Evolutionary conservation across 2,888 invertebrate genomes (phyloP), one percentile per base, ranked within the genome.

Genomic region (Drosophila gaucha): DNA sequence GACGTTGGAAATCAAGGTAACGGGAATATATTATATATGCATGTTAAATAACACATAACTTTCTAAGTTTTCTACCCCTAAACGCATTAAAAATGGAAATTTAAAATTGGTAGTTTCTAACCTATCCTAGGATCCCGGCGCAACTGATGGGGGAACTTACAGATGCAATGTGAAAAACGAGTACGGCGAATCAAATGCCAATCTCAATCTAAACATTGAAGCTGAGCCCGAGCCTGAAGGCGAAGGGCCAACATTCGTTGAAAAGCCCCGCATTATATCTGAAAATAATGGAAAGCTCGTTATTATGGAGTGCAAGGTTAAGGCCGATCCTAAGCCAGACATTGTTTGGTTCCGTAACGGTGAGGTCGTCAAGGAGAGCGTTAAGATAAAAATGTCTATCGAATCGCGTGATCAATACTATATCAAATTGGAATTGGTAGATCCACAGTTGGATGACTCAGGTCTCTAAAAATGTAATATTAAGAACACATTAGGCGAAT

Each of bases 381-480:
- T 94, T 78, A 97, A 96, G 93, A 95, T 96, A 67, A 95, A 95
- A 90, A 96, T 96, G 91, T 93, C 93, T 46, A 95, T 96, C 90
- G 95, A 96, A 90, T 95, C 96, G 73, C 93, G 94, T 59, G 96
- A 96, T 88, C 94, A 97, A 78, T 98, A 97, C 92, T 96, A 96
- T 86, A 96, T 98, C 64, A 95, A 96, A 91, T 92, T 98, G 79
- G 97, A 97, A 92, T 93, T 98, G 36, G 94, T 95, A 88, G 97
- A 98, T 92, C 98, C 98, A 74, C 97, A 97, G 89, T 94, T 97
- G 73, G 97, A 97, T 89, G 99, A 99, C 93, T 98, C 98, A 86
- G 99, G 99, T 78, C 94, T 98, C 71, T 99, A 99, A 93, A 98
- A 99, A 92, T 99, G 99, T 92, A 98, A 98, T 90, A 97, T 98